Percentiles rank a stretch among this genome's conserved stretches.
These are phyloP conservation scores for Phymorhynchus buccinoides DNA, from an alignment of 1,140 invertebrate species.

Conservation along the genomic window DNA sequence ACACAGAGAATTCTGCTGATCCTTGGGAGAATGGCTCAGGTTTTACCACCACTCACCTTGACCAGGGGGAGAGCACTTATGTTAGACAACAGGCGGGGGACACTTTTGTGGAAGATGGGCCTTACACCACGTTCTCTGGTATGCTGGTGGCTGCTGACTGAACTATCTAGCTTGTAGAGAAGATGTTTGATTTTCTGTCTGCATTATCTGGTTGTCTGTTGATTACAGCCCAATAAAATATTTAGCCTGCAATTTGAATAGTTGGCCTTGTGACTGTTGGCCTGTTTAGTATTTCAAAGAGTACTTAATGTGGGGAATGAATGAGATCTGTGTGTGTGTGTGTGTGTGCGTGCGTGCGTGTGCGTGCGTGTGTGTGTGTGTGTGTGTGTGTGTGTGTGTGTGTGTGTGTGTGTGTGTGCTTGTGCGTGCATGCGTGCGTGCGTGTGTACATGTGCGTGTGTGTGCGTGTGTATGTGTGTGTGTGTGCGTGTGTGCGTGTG, in stretches of 20 bases:
- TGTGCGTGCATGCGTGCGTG: background rate
- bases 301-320: no score
- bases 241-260: no score
- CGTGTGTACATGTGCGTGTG: background rate
- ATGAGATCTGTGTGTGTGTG: no score
- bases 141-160: background rate
- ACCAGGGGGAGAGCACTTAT: background rate
- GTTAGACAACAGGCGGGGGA: background rate
- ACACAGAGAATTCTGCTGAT: background rate
- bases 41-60: background rate
- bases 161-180: no score
- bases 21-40: background rate
- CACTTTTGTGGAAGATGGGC: background rate
- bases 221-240: no score
- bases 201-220: no score
- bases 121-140: background rate
- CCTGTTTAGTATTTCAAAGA: no score
- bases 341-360: background rate
- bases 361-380: background rate
- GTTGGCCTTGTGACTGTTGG: no score
- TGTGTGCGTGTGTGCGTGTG: background rate
- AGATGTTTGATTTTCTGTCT: no score
- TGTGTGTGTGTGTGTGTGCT: background rate
- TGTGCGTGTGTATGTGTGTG: background rate
- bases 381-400: background rate